Conservation (phyloP, 2,888 invertebrate genomes). For the Erebia aethiops region DNA sequence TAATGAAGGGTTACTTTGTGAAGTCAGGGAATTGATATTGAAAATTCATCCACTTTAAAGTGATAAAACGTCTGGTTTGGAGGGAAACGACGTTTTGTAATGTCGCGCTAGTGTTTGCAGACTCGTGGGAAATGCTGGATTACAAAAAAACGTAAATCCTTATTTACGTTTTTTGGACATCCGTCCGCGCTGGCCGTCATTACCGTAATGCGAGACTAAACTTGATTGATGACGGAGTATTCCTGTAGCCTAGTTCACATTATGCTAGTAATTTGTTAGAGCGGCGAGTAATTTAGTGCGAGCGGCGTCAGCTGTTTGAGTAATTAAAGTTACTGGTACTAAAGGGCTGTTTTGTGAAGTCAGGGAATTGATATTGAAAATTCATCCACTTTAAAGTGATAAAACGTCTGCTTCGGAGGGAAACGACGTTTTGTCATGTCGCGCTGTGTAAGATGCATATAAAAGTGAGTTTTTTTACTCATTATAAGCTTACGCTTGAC, state of each 20-base stretch:
- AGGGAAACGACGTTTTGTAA: no score
- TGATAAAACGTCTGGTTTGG: background rate
- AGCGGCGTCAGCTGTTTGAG: constrained; percentile 2
- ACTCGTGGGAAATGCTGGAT: no score
- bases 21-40: background rate
- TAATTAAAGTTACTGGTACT: constrained; percentile 4
- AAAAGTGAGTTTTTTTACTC: no score
- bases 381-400: background rate
- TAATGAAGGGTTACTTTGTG: background rate
- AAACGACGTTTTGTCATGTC: no score
- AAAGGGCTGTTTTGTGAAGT: background rate
- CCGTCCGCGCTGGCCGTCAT: constrained; percentile 76
- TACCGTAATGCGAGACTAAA: constrained; percentile 82
- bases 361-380: no score
- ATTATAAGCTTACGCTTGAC: no score
- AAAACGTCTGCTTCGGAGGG: background rate
- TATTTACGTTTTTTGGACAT: no score
- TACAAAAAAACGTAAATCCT: no score
- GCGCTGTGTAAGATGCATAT: no score
- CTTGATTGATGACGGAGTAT: constrained; percentile 75
- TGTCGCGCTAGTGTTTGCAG: no score
- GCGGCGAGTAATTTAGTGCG: constrained; percentile 17
- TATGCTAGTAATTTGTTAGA: constrained; percentile 26
- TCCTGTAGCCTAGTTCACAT: constrained; percentile 32
- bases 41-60: background rate